phyloP scores from a whole-genome alignment of 92 coral and sea anemone genomes.

The Phenganax subtilis region DNA sequence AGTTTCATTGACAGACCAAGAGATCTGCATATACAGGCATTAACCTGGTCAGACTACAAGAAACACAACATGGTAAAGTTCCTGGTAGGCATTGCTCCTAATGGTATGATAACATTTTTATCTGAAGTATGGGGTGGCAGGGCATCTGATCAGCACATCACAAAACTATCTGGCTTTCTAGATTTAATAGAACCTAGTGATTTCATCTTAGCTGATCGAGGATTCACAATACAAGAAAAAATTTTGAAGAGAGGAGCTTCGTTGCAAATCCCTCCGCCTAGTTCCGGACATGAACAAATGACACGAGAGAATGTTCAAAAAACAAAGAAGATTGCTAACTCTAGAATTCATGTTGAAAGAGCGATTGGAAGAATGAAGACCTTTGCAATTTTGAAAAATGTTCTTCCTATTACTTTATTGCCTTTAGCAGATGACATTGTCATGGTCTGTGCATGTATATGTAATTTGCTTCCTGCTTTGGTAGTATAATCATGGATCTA shows the following conservation, averaged over 20 bases:
- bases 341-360: too few relatives aligned
- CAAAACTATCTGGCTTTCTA: constrained; percentile 52
- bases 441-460: too few relatives aligned
- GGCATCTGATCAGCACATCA: constrained; percentile 55
- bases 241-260: constrained; percentile 48
- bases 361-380: too few relatives aligned
- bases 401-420: too few relatives aligned
- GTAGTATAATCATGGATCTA: too few relatives aligned
- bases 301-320: constrained; percentile 42
- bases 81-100: constrained; percentile 66
- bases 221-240: constrained; percentile 57
- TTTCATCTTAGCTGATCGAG: constrained; percentile 60
- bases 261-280: constrained; percentile 60
- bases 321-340: constrained; percentile 49
- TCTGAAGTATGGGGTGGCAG: constrained; percentile 61
- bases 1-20: constrained; percentile 62
- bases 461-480: too few relatives aligned
- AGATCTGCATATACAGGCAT: constrained; percentile 45
- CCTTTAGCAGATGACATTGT: too few relatives aligned
- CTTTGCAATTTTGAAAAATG: too few relatives aligned
- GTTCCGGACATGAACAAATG: constrained; percentile 60
- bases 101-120: constrained; percentile 57
- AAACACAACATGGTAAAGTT: constrained; percentile 58
- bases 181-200: constrained; percentile 54
- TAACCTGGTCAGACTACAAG: constrained; percentile 57